phyloP scores from a whole-genome alignment of 2,888 invertebrate species.

The Acrocyrtus sp. region DNA sequence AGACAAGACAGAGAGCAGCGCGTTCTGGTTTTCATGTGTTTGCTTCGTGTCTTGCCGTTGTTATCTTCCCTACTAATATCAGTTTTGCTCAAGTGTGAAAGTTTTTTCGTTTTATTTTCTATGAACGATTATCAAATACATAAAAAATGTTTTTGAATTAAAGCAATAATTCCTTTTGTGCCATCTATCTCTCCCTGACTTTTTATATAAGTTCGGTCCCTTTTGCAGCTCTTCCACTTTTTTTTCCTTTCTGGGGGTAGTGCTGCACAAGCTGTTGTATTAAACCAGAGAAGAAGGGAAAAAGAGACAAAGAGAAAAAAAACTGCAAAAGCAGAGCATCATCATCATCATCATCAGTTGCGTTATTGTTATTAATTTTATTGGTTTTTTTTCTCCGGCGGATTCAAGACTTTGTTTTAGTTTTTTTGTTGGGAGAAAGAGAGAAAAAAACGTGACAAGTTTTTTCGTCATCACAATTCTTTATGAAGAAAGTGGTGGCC shows the following conservation, averaged over 20 bases:
- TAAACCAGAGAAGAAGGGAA: too few relatives aligned
- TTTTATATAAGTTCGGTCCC: not conserved
- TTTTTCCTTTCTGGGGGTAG: too few relatives aligned
- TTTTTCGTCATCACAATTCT: slow-evolving; percentile 13
- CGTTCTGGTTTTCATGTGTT: not conserved
- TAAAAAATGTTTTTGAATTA: slow-evolving; percentile 50
- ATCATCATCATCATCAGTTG: too few relatives aligned
- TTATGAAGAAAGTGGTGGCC: slow-evolving; percentile 16
- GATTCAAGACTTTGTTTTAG: slow-evolving; percentile 18
- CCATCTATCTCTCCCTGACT: slow-evolving; percentile 17
- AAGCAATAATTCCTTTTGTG: slow-evolving; percentile 34
- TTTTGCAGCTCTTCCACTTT: slow-evolving; percentile 1
- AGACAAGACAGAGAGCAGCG: not conserved
- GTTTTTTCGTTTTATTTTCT: too few relatives aligned
- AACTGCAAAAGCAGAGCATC: too few relatives aligned
- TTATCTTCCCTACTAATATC: slow-evolving; percentile 8
- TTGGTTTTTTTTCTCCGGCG: slow-evolving; percentile 22
- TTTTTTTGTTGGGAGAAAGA: too few relatives aligned
- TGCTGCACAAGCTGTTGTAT: slow-evolving; percentile 43
- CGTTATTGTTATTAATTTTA: slow-evolving; percentile 39
- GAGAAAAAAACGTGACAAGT: slow-evolving; percentile 32
- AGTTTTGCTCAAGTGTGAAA: slow-evolving; percentile 43
- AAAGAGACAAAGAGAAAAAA: not conserved
- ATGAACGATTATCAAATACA: slow-evolving; percentile 42
- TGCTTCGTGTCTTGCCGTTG: too few relatives aligned